A percentile compares a stretch with the other conserved stretches of the same genome.
phyloP scores from a whole-genome alignment of 2,113 vertebrate genomes.

The Tyrannus savana region DNA sequence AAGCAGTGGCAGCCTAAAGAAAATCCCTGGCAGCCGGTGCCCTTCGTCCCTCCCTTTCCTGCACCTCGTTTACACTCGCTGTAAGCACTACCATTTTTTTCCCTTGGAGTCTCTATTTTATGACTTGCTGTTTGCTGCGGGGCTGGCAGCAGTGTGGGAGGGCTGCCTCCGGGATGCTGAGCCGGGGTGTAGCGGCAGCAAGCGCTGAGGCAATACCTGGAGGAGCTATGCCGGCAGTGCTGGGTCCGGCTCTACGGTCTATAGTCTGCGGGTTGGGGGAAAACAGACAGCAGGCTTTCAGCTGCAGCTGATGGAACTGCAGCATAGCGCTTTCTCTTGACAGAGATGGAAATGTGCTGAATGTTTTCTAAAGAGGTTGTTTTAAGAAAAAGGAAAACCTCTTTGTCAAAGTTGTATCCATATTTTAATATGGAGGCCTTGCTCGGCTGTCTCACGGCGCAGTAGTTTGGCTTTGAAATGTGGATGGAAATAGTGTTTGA shows the following conservation, averaged over 20 bases:
- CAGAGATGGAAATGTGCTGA: background rate
- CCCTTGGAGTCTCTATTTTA: background rate
- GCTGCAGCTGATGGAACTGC: background rate
- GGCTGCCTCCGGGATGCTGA: background rate
- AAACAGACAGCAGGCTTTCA: background rate
- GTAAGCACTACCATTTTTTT: background rate
- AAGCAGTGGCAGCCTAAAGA: background rate
- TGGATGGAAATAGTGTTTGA: background rate
- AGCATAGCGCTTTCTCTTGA: rapidly evolving
- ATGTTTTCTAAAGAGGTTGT: background rate
- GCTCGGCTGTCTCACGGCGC: rapidly evolving
- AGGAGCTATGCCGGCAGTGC: rapidly evolving
- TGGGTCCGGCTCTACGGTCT: rapidly evolving
- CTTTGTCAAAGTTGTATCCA: background rate
- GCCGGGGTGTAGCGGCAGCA: rapidly evolving
- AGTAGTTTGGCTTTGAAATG: background rate
- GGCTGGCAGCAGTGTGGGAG: background rate
- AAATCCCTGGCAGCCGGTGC: background rate
- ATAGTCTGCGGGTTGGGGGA: rapidly evolving
- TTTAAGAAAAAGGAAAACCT: background rate
- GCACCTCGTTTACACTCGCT: rapidly evolving
- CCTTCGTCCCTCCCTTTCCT: background rate
- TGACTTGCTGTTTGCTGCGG: background rate
- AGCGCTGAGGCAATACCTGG: background rate
- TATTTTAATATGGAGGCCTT: background rate